Evolutionary conservation across 2,888 invertebrate species (phyloP).

Genomic region (Tortrix viridana): DNA sequence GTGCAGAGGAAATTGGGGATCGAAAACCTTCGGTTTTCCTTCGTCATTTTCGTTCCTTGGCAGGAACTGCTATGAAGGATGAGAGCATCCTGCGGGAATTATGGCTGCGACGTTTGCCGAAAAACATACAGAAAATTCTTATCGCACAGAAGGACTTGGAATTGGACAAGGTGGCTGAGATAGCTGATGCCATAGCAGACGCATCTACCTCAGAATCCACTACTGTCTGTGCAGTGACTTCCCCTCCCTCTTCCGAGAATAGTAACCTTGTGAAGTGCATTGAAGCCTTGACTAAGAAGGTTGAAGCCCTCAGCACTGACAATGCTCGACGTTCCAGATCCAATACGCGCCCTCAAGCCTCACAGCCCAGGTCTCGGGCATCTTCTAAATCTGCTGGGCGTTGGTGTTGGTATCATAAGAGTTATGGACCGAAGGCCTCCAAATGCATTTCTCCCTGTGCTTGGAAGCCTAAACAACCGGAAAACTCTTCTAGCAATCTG

Average conservation of each 20-base stretch:
- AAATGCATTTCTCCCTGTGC: constrained; percentile 27
- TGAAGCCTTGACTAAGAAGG: no score
- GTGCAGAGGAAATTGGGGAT: constrained; percentile 36
- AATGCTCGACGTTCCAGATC: no score
- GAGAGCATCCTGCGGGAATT: no score
- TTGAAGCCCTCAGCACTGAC: no score
- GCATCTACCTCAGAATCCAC: background rate
- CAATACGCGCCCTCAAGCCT: no score
- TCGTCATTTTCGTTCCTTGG: constrained; percentile 28
- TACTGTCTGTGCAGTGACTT: background rate
- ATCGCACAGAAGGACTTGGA: constrained; percentile 33
- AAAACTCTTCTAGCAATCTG: constrained; percentile 36
- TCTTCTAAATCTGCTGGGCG: no score
- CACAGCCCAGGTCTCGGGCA: no score
- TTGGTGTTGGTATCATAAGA: no score
- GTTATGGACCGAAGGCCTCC: constrained; percentile 15
- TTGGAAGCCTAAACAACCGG: constrained; percentile 13
- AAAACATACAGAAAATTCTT: constrained; percentile 27
- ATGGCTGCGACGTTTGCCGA: no score
- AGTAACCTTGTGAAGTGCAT: background rate
- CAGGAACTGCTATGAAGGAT: constrained; percentile 21
- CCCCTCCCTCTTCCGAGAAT: background rate
- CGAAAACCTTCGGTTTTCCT: constrained; percentile 33
- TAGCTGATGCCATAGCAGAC: background rate
- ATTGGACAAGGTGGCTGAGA: background rate